phyloP scores from a whole-genome alignment of 2,113 vertebrate genomes.

The Vulpes vulpes region DNA sequence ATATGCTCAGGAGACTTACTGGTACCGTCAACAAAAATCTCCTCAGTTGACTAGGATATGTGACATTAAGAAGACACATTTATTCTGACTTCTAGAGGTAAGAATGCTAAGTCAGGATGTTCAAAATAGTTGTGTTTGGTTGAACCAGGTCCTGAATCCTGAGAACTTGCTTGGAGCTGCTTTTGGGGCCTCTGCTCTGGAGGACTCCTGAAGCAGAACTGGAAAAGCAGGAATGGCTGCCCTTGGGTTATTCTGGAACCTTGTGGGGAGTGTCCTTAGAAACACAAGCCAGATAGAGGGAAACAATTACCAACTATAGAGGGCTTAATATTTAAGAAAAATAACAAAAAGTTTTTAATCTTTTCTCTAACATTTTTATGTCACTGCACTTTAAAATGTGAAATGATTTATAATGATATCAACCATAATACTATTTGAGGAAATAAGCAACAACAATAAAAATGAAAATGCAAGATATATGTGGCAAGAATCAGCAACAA shows the following conservation, averaged over 20 bases:
- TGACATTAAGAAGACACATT: background rate
- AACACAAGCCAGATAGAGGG: slow-evolving; percentile 46
- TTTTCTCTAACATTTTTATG: background rate
- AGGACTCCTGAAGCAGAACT: slow-evolving; percentile 37
- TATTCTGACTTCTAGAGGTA: slow-evolving; percentile 20
- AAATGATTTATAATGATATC: background rate
- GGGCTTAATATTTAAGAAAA: background rate
- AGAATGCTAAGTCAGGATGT: background rate
- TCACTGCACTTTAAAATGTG: slow-evolving; percentile 16
- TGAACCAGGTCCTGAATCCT: background rate
- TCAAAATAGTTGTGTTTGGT: background rate
- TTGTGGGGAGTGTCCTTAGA: slow-evolving; percentile 62
- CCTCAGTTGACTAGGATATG: background rate
- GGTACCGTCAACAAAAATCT: background rate
- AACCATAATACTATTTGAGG: background rate
- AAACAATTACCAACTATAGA: background rate
- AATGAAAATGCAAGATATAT: background rate
- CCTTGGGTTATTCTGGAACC: slow-evolving; percentile 6
- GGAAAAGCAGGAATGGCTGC: slow-evolving; percentile 65
- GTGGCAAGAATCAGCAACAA: background rate
- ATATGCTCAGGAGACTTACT: background rate
- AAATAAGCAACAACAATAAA: background rate
- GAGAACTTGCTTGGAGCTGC: background rate
- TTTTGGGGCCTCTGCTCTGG: slow-evolving; percentile 8
- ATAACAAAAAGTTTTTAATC: background rate